Percentiles rank a stretch among this genome's conserved stretches.
Evolutionary conservation across 2,888 invertebrate genomes (phyloP).

Genomic region (Cenopis cana): DNA sequence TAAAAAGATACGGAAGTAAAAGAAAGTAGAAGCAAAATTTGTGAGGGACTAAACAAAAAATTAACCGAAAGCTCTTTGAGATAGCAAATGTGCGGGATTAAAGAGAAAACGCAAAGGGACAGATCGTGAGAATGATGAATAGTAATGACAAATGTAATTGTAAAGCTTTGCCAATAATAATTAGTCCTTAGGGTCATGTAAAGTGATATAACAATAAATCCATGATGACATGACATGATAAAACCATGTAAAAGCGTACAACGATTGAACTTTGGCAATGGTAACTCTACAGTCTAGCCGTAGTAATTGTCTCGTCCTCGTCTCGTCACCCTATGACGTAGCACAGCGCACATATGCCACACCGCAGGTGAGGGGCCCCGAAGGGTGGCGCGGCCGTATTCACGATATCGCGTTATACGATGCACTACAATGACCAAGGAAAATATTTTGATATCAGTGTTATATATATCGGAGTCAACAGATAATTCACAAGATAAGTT

Average conservation of each 20-base stretch:
- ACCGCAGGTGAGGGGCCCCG: slow-evolving; percentile 7
- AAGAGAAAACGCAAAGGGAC: too few relatives aligned
- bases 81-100: too few relatives aligned
- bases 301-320: background rate
- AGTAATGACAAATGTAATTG: too few relatives aligned
- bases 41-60: too few relatives aligned
- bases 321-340: background rate
- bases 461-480: too few relatives aligned
- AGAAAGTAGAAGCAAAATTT: too few relatives aligned
- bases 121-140: too few relatives aligned
- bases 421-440: background rate
- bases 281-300: background rate
- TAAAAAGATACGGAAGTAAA: too few relatives aligned
- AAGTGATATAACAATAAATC: background rate
- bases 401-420: slow-evolving; percentile 2
- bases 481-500: background rate
- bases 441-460: background rate
- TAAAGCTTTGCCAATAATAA: too few relatives aligned
- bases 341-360: background rate
- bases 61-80: too few relatives aligned
- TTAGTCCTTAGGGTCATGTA: too few relatives aligned
- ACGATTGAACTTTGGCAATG: background rate
- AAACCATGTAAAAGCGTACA: background rate
- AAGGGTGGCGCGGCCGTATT: slow-evolving; percentile 8
- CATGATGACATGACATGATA: too few relatives aligned